Conservation (phyloP, 2,797 vertebrate species). For the Ptychadena robeensis region DNA sequence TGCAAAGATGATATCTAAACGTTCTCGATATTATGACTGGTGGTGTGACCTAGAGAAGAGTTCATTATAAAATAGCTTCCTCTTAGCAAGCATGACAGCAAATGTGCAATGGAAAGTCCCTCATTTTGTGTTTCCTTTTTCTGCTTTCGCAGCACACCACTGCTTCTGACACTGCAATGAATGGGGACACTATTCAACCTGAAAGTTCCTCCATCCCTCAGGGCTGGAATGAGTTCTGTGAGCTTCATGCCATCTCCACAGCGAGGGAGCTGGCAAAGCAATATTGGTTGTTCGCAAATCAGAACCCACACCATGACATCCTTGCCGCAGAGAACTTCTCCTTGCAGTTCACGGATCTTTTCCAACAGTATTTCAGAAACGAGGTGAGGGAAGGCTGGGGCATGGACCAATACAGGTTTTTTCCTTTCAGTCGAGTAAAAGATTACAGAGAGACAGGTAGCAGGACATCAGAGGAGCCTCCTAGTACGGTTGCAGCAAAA, state of each 20-base stretch:
- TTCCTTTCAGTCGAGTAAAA: constrained; percentile 76
- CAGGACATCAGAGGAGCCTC: constrained; percentile 65
- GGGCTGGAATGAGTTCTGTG: constrained; percentile 97
- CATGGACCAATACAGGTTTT: constrained; percentile 74
- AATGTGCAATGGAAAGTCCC: constrained; percentile 54
- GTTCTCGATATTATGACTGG: neutral
- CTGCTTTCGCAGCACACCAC: constrained; percentile 78
- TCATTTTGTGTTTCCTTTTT: constrained; percentile 57
- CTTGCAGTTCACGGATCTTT: constrained; percentile 89
- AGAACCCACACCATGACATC: constrained; percentile 85
- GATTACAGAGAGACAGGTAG: constrained; percentile 89
- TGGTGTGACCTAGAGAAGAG: constrained; percentile 5
- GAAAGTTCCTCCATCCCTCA: constrained; percentile 77
- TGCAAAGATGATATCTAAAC: too few species aligned
- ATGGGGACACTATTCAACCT: constrained; percentile 90
- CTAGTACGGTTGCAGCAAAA: constrained; percentile 71
- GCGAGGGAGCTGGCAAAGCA: constrained; percentile 91
- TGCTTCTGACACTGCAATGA: constrained; percentile 91
- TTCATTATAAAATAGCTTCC: constrained; percentile 46
- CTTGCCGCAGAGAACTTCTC: constrained; percentile 90
- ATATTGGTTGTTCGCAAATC: constrained; percentile 88
- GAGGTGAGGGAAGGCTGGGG: constrained; percentile 85
- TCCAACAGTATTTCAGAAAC: constrained; percentile 91
- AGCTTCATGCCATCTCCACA: constrained; percentile 90
- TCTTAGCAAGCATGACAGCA: constrained; percentile 42